These are phyloP conservation scores for Aleiodes alternator DNA, from an alignment of 2,888 invertebrate genomes.

Conservation along the genomic window DNA sequence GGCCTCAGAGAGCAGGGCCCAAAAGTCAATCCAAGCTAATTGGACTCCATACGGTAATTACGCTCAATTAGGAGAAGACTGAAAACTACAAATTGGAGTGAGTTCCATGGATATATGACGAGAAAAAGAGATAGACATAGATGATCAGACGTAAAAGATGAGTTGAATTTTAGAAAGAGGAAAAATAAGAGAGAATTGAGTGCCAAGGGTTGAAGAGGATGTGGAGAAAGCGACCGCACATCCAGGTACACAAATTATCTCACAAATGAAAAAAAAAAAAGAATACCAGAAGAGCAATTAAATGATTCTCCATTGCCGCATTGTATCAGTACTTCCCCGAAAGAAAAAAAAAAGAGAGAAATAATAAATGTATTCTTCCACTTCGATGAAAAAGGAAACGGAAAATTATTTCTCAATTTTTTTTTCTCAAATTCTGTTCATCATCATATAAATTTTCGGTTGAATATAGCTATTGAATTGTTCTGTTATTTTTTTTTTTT, in stretches of 20 bases:
- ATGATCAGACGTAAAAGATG: constrained; percentile 36
- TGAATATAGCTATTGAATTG: constrained; percentile 7
- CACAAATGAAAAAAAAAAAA: constrained; percentile 57
- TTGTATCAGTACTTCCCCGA: constrained; percentile 21
- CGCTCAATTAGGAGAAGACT: constrained; percentile 73
- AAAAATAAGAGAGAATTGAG: constrained; percentile 43
- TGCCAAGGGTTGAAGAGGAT: constrained; percentile 45
- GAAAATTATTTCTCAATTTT: constrained; percentile 2
- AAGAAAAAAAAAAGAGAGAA: constrained; percentile 13
- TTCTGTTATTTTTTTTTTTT: background rate
- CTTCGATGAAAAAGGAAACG: background rate
- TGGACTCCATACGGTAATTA: constrained; percentile 73
- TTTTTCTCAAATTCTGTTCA: background rate
- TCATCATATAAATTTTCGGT: background rate
- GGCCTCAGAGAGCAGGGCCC: constrained; percentile 46
- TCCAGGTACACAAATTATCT: constrained; percentile 74
- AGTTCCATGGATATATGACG: constrained; percentile 41
- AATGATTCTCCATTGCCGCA: constrained; percentile 71
- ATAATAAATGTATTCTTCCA: background rate
- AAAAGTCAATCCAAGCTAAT: constrained; percentile 71
- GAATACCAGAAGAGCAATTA: constrained; percentile 68
- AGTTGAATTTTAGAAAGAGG: constrained; percentile 45
- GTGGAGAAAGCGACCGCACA: constrained; percentile 49
- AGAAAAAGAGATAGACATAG: constrained; percentile 33
- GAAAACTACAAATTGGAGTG: constrained; percentile 65